phyloP scores from a whole-genome alignment of 2,113 vertebrate species.

The Trogon surrucura region DNA sequence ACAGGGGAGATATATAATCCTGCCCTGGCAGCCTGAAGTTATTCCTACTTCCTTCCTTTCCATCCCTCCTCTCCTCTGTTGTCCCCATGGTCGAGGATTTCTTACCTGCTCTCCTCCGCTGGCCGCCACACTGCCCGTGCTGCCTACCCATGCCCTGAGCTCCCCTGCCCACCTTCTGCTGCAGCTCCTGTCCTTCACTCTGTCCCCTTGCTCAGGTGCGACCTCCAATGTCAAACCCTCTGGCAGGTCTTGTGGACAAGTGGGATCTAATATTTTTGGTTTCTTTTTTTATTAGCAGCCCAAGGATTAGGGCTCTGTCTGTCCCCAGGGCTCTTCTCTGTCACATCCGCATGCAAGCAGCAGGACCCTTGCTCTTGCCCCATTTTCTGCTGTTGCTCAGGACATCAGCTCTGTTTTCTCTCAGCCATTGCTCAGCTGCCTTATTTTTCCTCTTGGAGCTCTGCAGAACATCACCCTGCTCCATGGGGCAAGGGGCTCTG shows the following conservation, averaged over 20 bases:
- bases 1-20: not conserved
- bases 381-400: not conserved
- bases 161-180: not conserved
- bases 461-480: fast-evolving
- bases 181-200: not conserved
- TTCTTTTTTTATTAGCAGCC: not conserved
- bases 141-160: not conserved
- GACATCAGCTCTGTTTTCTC: not conserved
- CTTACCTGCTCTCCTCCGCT: not conserved
- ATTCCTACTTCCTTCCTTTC: not conserved
- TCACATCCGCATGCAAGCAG: not conserved
- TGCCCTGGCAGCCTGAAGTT: not conserved
- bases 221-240: not conserved
- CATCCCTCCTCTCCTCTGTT: not conserved
- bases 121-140: fast-evolving
- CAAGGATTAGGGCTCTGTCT: not conserved
- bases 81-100: not conserved
- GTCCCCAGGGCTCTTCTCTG: not conserved
- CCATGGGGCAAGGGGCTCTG: not conserved
- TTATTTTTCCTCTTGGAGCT: not conserved
- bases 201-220: not conserved
- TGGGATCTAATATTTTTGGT: not conserved
- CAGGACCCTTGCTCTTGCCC: not conserved
- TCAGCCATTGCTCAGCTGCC: not conserved
- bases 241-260: not conserved